Conservation (phyloP, 2,113 vertebrate species). For the Calidris pugnax region DNA sequence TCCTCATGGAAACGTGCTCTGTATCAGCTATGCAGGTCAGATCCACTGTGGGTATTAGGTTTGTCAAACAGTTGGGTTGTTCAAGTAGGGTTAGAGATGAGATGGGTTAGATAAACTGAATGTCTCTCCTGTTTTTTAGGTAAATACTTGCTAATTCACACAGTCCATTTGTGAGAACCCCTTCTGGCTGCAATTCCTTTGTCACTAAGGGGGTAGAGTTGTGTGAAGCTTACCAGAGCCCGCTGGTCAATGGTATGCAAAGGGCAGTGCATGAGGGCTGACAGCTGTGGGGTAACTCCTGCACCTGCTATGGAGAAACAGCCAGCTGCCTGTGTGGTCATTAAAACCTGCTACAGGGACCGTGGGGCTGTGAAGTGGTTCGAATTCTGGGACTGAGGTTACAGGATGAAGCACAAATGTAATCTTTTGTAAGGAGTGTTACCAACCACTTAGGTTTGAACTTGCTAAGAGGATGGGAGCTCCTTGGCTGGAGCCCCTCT, state of each 20-base stretch:
- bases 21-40: neutral
- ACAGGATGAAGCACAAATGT: no score
- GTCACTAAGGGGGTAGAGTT: neutral
- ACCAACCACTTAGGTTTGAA: neutral
- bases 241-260: neutral
- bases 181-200: neutral
- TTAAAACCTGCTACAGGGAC: neutral
- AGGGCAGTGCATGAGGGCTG: neutral
- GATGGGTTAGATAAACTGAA: neutral
- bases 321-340: neutral
- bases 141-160: neutral
- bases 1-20: neutral
- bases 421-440: neutral
- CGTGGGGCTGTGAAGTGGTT: neutral
- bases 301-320: neutral
- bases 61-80: neutral
- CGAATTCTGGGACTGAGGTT: neutral
- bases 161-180: neutral
- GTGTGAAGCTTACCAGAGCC: neutral
- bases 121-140: neutral
- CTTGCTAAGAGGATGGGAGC: neutral
- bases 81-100: neutral
- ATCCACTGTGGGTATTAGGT: neutral
- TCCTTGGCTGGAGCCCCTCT: neutral
- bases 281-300: neutral